Percentiles rank a stretch among this genome's conserved stretches.
Conservation (phyloP, 1,140 invertebrate genomes). For the Lysiphlebus fabarum region DNA sequence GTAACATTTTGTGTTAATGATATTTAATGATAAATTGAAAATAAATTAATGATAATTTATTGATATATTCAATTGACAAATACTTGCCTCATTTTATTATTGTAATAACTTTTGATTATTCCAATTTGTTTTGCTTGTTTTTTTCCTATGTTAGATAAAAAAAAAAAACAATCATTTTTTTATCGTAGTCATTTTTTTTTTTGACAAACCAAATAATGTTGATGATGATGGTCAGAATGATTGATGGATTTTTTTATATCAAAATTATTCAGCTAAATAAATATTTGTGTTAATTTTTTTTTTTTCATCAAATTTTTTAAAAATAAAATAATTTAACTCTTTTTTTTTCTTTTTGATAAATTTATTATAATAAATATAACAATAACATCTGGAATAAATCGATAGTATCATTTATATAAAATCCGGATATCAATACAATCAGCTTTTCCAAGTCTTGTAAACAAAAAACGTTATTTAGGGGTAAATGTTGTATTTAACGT, state of each 20-base stretch:
- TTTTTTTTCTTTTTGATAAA: background rate
- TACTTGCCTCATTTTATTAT: too few species aligned
- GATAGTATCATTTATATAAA: slow-evolving; percentile 1
- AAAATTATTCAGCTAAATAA: background rate
- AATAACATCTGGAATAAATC: slow-evolving; percentile 15
- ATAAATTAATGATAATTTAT: background rate
- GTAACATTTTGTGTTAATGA: too few species aligned
- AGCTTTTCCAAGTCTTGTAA: slow-evolving; percentile 25
- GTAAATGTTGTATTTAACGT: slow-evolving; percentile 17
- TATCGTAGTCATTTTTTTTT: too few species aligned
- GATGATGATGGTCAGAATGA: too few species aligned
- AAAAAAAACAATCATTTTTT: too few species aligned
- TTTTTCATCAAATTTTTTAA: background rate
- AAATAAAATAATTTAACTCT: background rate
- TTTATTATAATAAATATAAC: background rate
- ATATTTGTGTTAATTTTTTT: background rate
- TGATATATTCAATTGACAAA: background rate
- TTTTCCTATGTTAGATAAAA: too few species aligned
- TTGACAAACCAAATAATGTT: too few species aligned
- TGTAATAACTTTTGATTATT: background rate
- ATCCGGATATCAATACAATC: slow-evolving; percentile 19
- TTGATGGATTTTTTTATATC: too few species aligned
- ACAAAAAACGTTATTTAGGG: slow-evolving; percentile 26
- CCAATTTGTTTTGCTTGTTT: background rate
- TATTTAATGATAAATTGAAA: background rate